phyloP scores from a whole-genome alignment of 2,888 invertebrate genomes.

The Macrostomum cliftonense region DNA sequence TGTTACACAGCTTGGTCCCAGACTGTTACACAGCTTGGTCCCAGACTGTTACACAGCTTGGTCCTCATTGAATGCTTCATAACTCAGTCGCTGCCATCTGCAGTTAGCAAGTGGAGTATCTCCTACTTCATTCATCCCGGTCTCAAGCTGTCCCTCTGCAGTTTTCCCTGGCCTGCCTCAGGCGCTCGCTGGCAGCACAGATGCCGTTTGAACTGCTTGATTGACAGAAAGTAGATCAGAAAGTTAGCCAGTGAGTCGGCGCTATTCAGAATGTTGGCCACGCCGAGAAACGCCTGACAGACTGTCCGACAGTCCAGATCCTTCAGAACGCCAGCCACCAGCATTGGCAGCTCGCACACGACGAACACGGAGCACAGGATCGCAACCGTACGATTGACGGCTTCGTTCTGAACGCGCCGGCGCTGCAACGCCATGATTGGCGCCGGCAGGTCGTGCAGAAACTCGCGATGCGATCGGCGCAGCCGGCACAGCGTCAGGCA shows the following conservation, averaged over 20 bases:
- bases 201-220: not conserved
- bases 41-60: too few relatives aligned
- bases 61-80: too few relatives aligned
- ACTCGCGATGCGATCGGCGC: not conserved
- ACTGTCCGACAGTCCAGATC: too few relatives aligned
- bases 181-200: not conserved
- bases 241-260: not conserved
- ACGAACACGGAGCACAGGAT: not conserved
- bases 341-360: not conserved
- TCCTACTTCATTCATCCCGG: too few relatives aligned
- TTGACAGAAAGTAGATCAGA: not conserved
- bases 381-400: not conserved
- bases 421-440: not conserved
- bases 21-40: too few relatives aligned
- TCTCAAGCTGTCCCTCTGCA: too few relatives aligned
- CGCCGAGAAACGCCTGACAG: not conserved
- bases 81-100: too few relatives aligned
- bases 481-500: not conserved
- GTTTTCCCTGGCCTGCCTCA: too few relatives aligned
- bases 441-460: not conserved
- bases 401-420: not conserved
- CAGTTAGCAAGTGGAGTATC: too few relatives aligned
- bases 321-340: not conserved
- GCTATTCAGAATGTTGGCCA: slow-evolving; percentile 1
- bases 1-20: too few relatives aligned